Conservation (phyloP, 1,140 invertebrate species). For the Marisa cornuarietis region DNA sequence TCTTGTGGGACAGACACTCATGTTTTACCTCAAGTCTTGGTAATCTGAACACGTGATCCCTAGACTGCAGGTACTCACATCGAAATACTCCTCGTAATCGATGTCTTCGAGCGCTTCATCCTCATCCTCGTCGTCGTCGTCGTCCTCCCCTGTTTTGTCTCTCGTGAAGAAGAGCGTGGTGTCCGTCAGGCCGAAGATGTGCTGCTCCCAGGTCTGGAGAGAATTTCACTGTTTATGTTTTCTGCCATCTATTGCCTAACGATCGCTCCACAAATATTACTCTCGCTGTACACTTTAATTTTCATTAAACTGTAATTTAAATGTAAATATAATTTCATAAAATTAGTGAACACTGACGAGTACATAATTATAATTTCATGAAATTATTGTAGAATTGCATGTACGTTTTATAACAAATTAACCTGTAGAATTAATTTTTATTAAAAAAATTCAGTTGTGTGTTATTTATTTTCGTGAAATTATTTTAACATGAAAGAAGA, state of each 20-base stretch:
- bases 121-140: slow-evolving; percentile 53
- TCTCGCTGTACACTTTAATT: background rate
- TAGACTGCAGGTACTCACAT: slow-evolving; percentile 11
- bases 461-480: too few species aligned
- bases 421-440: background rate
- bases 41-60: background rate
- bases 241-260: background rate
- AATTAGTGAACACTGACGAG: too few species aligned
- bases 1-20: background rate
- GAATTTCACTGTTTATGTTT: slow-evolving; percentile 6
- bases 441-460: too few species aligned
- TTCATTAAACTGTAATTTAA: background rate
- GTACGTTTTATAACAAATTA: too few species aligned
- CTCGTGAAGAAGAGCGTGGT: slow-evolving; percentile 23
- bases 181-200: slow-evolving; percentile 21
- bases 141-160: slow-evolving; percentile 30
- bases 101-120: slow-evolving; percentile 57
- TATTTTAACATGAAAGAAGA: too few species aligned
- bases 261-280: background rate
- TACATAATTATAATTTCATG: background rate
- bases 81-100: slow-evolving; percentile 36
- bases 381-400: background rate
- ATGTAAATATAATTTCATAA: too few species aligned
- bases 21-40: background rate
- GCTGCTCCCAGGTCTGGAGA: slow-evolving; percentile 25